phyloP scores from a whole-genome alignment of 2,113 vertebrate species.

The Lagenorhynchus albirostris region DNA sequence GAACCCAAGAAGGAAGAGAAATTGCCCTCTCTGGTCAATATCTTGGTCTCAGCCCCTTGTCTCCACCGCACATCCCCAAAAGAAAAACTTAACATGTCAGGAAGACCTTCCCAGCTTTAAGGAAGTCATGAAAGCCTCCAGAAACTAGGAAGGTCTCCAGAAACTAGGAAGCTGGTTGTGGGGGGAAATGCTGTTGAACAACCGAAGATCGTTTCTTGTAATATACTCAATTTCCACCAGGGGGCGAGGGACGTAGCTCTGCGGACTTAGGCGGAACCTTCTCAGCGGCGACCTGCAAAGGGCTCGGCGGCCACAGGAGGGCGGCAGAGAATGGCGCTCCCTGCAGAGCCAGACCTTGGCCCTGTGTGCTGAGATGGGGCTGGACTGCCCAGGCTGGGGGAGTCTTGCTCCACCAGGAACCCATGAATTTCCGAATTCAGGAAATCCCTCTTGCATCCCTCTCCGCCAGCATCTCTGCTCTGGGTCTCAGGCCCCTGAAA shows the following conservation, averaged over 20 bases:
- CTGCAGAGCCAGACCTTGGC: background rate
- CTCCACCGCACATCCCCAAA: background rate
- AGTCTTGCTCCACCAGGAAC: background rate
- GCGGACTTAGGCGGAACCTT: background rate
- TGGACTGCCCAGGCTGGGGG: background rate
- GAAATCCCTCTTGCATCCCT: background rate
- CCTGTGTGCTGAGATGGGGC: no score
- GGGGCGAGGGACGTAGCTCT: constrained; percentile 29
- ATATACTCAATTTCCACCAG: constrained; percentile 59
- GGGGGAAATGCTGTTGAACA: background rate
- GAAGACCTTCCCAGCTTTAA: background rate
- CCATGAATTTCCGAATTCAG: background rate
- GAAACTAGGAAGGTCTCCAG: background rate
- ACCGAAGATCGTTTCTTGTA: constrained; percentile 11
- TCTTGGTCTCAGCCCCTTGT: background rate
- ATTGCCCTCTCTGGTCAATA: background rate
- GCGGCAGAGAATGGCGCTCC: constrained; percentile 55
- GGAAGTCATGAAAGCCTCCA: background rate
- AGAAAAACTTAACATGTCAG: background rate
- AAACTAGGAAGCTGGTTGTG: background rate
- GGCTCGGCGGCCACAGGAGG: constrained; percentile 61
- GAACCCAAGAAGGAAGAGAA: constrained; percentile 9
- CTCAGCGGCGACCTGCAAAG: background rate
- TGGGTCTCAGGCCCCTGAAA: background rate
- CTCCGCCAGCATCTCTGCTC: background rate